A percentile compares a stretch with the other conserved stretches of the same genome.
These are phyloP conservation scores for Origma solitaria DNA, from an alignment of 2,113 vertebrate genomes.

Conservation along the genomic window DNA sequence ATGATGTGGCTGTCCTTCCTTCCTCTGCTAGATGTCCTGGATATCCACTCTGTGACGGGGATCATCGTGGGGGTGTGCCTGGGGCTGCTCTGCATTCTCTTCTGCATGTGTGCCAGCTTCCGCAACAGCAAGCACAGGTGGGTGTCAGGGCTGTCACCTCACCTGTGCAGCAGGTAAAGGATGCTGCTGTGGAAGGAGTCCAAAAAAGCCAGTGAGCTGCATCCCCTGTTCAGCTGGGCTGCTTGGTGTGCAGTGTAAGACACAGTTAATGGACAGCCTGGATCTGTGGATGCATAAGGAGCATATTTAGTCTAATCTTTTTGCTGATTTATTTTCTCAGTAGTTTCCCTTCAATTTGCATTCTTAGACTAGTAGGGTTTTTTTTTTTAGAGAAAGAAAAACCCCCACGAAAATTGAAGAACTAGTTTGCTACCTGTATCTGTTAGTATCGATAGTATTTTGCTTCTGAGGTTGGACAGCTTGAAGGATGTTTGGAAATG, in stretches of 20 bases:
- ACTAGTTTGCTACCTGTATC: neutral
- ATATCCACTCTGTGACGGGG: slow-evolving; percentile 90
- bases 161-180: neutral
- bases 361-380: neutral
- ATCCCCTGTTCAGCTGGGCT: neutral
- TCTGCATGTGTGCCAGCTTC: slow-evolving; percentile 94
- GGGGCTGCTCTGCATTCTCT: slow-evolving; percentile 91
- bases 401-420: neutral
- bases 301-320: neutral
- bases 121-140: slow-evolving; percentile 86
- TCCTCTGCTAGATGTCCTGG: slow-evolving; percentile 77
- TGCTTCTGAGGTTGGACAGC: neutral
- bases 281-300: neutral
- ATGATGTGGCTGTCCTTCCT: neutral
- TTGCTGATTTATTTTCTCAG: neutral
- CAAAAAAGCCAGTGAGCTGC: neutral
- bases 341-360: neutral
- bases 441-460: neutral
- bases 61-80: slow-evolving; percentile 95
- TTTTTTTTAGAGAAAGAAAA: neutral
- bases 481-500: neutral
- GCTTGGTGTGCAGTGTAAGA: neutral
- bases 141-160: neutral
- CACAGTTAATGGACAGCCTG: neutral
- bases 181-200: neutral